Evolutionary conservation across 2,888 invertebrate genomes (phyloP).

Genomic region (Limnephilus lunatus): DNA sequence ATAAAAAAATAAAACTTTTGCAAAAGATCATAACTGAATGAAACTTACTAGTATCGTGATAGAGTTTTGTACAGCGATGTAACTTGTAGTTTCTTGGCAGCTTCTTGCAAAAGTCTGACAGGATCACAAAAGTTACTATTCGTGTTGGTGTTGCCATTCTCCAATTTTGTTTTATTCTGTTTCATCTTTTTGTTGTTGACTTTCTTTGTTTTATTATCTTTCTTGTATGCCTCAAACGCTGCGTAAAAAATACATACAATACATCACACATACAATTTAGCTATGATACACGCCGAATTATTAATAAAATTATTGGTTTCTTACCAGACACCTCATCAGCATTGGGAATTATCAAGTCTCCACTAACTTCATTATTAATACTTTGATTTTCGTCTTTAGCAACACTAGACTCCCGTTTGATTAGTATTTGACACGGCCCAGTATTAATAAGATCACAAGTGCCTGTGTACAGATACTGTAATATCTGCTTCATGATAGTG

Average conservation of each 20-base stretch:
- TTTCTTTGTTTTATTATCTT: conserved; percentile 64
- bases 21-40: background rate
- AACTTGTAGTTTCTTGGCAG: conserved; percentile 77
- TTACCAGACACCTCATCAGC: conserved; percentile 53
- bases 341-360: conserved; percentile 32
- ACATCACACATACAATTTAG: background rate
- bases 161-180: conserved; percentile 69
- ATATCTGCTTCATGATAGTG: conserved; percentile 84
- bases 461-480: conserved; percentile 84
- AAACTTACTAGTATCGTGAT: conserved; percentile 74
- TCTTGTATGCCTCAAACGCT: background rate
- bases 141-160: conserved; percentile 50
- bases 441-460: conserved; percentile 79
- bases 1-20: background rate
- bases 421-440: conserved; percentile 75
- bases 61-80: conserved; percentile 75
- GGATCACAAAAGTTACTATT: conserved; percentile 73
- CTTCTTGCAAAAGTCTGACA: conserved; percentile 77
- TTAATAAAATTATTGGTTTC: background rate
- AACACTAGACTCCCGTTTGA: conserved; percentile 70
- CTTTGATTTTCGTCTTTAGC: conserved; percentile 47
- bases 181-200: conserved; percentile 67
- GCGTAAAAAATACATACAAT: background rate
- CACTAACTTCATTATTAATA: background rate
- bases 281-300: too few species aligned